Conservation (phyloP, 2,113 vertebrate species). For the Cryptotis parvus region DNA sequence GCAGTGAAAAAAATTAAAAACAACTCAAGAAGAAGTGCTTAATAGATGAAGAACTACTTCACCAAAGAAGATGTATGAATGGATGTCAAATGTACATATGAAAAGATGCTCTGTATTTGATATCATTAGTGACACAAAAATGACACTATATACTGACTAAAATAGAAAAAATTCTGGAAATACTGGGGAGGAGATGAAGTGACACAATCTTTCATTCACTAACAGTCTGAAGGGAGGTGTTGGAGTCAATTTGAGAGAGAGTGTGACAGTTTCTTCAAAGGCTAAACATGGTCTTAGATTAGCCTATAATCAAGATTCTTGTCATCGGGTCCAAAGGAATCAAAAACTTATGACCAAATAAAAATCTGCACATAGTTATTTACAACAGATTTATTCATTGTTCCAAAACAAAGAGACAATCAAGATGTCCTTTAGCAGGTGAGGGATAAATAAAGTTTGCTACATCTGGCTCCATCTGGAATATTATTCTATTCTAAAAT, state of each 20-base stretch:
- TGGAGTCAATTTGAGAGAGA: background rate
- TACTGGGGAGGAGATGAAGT: background rate
- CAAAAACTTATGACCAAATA: background rate
- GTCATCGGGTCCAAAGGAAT: background rate
- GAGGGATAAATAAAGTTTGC: background rate
- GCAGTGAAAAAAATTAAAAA: background rate
- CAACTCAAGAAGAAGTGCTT: background rate
- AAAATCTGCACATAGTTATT: no score
- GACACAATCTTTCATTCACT: background rate
- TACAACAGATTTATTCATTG: background rate
- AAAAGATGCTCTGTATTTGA: background rate
- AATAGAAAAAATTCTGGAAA: background rate
- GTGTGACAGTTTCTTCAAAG: background rate
- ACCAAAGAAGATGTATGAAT: background rate
- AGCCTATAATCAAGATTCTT: background rate
- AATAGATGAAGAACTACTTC: background rate
- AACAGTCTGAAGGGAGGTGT: background rate
- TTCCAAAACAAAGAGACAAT: background rate
- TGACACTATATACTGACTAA: background rate
- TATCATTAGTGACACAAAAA: background rate
- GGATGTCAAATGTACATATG: background rate
- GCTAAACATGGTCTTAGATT: background rate
- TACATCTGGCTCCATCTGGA: background rate
- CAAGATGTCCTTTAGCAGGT: background rate
- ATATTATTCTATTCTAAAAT: background rate